Base-by-base conservation (phyloP, 1,140 invertebrate genomes). In the Drosophila asahinai region DNA sequence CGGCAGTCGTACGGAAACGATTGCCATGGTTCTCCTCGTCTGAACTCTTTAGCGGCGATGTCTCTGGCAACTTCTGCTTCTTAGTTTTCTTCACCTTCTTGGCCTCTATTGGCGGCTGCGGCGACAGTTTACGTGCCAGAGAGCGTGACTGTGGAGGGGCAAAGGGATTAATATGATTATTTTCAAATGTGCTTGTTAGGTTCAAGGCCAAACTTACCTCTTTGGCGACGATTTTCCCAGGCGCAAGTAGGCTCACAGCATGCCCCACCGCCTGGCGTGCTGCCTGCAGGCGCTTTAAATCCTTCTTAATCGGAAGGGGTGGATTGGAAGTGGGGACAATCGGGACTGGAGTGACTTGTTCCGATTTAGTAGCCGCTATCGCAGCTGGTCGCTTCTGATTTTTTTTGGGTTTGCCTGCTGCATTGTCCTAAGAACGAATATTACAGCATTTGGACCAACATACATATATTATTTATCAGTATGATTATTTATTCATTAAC, bases 1-100 rank as follows among this genome's bases (percentile, higher is more conserved):
- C 86, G 6, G 86, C 86, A 42, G 54, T 90, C 1, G 52, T 89
- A 27, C 67, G 89, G 25, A 90, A 66, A 2, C 61, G 68, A 12
- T 79, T 61, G 2, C 70, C 54, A 22, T 66, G 63, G 52, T 86
- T 91, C 49, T 90, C 86, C 27, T 91, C 79, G 48, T 90, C 86
- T 0, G 86, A 90, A 27, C 79, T 90, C n/a, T 86, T 90, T 0
- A 58, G 5, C 33, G 84, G 81, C 2, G 84, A 80, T 8, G 12
- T n/a, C 22, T 43, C 22, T 22, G 63, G 54, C 1, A 49, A 0
- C 63, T 83, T 55, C 36, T 45, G 63, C 25, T 67, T 52, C 6
- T 75, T 62, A 4, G 51, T 64, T n/a, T 59, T 61, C 15, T 51
- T 57, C 1, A 48, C 17, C 14, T 61, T 55, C n/a, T 71, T 66